Evolutionary conservation across 2,113 vertebrate species (phyloP).

Genomic region (Chloropsis hardwickii): DNA sequence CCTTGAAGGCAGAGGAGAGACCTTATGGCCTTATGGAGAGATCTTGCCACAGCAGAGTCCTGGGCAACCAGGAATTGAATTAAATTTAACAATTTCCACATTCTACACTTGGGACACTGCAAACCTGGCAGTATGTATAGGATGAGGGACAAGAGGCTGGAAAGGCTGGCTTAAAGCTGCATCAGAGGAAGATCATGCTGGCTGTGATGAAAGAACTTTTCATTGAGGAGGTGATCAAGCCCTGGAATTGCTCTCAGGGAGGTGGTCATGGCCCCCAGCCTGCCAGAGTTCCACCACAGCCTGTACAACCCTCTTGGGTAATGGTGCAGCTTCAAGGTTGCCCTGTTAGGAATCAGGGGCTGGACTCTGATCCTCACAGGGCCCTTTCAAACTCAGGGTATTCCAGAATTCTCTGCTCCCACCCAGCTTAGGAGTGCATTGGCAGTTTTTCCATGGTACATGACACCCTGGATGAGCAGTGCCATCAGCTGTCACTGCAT

Average conservation of each 20-base stretch:
- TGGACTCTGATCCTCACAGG: background rate
- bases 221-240: background rate
- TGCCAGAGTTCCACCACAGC: background rate
- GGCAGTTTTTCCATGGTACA: accelerated
- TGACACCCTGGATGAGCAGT: background rate
- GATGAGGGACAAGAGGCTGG: background rate
- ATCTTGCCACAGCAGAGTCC: background rate
- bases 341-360: background rate
- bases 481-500: background rate
- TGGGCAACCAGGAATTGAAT: background rate
- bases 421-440: accelerated
- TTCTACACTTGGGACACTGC: background rate
- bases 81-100: background rate
- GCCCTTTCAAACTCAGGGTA: background rate
- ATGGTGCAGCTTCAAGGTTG: background rate
- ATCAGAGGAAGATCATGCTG: background rate
- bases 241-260: background rate
- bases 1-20: background rate
- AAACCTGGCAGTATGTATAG: accelerated
- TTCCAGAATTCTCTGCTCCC: background rate
- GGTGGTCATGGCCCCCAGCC: accelerated
- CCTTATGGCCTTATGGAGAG: background rate
- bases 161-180: background rate
- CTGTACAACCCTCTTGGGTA: background rate
- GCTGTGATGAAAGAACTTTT: background rate